A percentile compares a stretch with the other conserved stretches of the same genome.
These are phyloP conservation scores for Ophraella communa DNA, from an alignment of 2,888 invertebrate genomes.

Conservation along the genomic window DNA sequence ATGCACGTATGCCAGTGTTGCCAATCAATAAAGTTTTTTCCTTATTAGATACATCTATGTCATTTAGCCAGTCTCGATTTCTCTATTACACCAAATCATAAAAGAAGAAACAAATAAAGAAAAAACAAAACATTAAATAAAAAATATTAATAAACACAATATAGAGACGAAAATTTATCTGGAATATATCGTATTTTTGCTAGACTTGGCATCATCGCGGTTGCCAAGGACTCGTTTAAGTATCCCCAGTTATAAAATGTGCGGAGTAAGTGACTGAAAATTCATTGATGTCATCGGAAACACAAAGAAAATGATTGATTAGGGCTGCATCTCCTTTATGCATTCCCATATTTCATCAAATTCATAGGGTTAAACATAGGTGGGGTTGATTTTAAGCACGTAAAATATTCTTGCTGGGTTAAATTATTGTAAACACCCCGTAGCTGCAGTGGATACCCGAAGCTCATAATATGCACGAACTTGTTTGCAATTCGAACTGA, in stretches of 20 bases:
- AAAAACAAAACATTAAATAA: too few species aligned
- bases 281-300: constrained; percentile 4
- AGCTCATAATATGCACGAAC: not conserved
- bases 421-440: too few species aligned
- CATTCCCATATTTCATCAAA: not conserved
- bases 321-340: constrained; percentile 3
- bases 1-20: not conserved
- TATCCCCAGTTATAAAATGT: not conserved
- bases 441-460: too few species aligned
- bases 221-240: not conserved
- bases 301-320: constrained; percentile 18
- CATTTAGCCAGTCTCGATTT: too few species aligned
- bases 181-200: not conserved
- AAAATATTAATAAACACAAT: too few species aligned
- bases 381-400: not conserved
- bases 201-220: not conserved
- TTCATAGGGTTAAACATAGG: too few species aligned
- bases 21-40: too few species aligned
- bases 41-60: too few species aligned
- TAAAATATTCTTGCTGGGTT: too few species aligned
- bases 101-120: too few species aligned
- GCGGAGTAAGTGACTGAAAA: constrained; percentile 12
- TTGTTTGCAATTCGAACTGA: not conserved
- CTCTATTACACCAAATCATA: too few species aligned
- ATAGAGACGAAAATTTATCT: too few species aligned